Evolutionary conservation across 2,797 vertebrate species (phyloP), one percentile per base, ranked within the genome.

Genomic region (Anomalospiza imberbis): DNA sequence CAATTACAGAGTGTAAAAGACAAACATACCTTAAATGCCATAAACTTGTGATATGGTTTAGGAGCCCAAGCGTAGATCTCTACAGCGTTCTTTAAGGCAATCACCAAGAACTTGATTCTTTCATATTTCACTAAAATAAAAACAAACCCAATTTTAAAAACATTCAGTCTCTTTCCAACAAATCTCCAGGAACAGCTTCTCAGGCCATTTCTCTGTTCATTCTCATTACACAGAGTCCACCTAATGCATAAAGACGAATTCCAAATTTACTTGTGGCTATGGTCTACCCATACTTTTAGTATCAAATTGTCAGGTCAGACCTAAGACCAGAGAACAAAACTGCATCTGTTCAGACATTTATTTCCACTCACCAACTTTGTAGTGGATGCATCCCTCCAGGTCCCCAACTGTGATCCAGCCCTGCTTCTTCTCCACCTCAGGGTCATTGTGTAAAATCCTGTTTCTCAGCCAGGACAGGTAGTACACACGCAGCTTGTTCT

Each of bases 41-140:
- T 99, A 80, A 99, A 99, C 97, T 99, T 99, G 97, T 99, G 99
- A 97, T 99, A 99, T 8, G 99, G 99, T 98, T 99, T 99, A 21
- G 99, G 99, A 79, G 99, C 99, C 99, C 99, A 99, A 82, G 99
- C 99, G 57, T 99, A 99, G 96, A 99, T 99, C 98, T 99, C 99
- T 93, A 99, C 99, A 7, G 99, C 97, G 84, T 98, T 99, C 98
- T 99, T 99, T 98, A 99, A 98, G 95, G 99, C 99, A 89, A 99
- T 99, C 97, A 99, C 99, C 98, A 99, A 94, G 97, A 99, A 99
- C 96, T 99, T 99, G 95, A 99, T 99, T 98, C 99, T 98, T 98
- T 99, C 99, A 31, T 99, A 99, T 97, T 99, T 99, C 92, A 99
- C 99, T 99, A 96, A 96, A 98, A 97, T 60, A 48, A 66, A 96